Conservation (phyloP, 1,140 invertebrate genomes). For the Andricus grossulariae region DNA sequence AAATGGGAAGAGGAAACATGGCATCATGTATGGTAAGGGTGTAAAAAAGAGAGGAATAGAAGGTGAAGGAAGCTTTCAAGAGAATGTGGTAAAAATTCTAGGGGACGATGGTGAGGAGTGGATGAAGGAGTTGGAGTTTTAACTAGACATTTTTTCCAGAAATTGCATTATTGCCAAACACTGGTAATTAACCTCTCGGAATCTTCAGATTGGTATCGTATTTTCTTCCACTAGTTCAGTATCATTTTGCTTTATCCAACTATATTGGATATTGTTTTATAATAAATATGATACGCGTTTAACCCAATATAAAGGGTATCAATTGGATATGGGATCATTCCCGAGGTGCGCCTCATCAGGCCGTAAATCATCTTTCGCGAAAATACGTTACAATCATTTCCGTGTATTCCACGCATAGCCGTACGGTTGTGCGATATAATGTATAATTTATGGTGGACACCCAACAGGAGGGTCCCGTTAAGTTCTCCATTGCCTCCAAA, state of each 20-base stretch:
- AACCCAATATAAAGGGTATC: background rate
- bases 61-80: no score
- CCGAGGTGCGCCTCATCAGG: background rate
- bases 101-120: no score
- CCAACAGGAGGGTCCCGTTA: slow-evolving; percentile 2
- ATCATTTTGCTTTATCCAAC: background rate
- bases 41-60: no score
- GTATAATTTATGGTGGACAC: slow-evolving; percentile 13
- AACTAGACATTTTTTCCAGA: no score
- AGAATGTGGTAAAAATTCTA: no score
- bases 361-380: slow-evolving; percentile 7
- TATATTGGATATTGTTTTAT: background rate
- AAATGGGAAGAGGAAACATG: no score
- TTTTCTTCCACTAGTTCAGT: no score
- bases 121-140: no score
- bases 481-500: background rate
- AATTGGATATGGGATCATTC: background rate
- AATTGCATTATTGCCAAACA: no score
- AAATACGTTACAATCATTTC: slow-evolving; percentile 1
- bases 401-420: background rate
- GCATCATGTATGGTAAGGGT: no score
- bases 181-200: no score
- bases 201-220: no score
- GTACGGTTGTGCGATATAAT: background rate
- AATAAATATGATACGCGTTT: background rate